A percentile compares a stretch with the other conserved stretches of the same genome.
These are phyloP conservation scores for Antrozous pallidus DNA, from an alignment of 2,797 vertebrate genomes.

Conservation along the genomic window DNA sequence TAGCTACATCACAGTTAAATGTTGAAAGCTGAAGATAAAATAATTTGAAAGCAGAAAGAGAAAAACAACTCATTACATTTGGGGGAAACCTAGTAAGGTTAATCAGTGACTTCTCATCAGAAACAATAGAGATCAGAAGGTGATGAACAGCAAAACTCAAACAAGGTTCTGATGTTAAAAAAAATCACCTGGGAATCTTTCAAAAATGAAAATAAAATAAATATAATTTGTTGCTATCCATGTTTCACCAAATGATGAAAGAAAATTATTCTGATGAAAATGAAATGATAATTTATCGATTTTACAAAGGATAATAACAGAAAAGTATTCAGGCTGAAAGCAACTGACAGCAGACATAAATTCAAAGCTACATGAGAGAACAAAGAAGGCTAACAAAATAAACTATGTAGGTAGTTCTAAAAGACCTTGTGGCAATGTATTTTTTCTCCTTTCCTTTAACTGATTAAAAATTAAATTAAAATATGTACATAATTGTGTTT, in stretches of 20 bases:
- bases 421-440: background rate
- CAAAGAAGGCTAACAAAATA: background rate
- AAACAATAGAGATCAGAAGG: background rate
- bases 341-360: background rate
- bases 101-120: background rate
- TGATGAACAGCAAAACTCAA: background rate
- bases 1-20: background rate
- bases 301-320: background rate
- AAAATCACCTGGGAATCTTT: background rate
- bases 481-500: background rate
- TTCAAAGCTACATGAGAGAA: background rate
- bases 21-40: background rate
- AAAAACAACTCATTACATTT: background rate
- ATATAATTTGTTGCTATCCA: background rate
- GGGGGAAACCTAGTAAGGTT: background rate
- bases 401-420: background rate
- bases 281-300: background rate
- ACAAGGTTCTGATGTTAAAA: background rate
- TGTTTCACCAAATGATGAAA: background rate
- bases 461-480: background rate
- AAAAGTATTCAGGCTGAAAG: background rate
- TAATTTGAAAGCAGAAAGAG: background rate
- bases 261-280: background rate
- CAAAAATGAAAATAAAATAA: background rate
- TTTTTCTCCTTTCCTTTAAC: background rate